These are phyloP conservation scores for Uromys caudimaculatus DNA, from an alignment of 2,797 vertebrate species.

Conservation along the genomic window DNA sequence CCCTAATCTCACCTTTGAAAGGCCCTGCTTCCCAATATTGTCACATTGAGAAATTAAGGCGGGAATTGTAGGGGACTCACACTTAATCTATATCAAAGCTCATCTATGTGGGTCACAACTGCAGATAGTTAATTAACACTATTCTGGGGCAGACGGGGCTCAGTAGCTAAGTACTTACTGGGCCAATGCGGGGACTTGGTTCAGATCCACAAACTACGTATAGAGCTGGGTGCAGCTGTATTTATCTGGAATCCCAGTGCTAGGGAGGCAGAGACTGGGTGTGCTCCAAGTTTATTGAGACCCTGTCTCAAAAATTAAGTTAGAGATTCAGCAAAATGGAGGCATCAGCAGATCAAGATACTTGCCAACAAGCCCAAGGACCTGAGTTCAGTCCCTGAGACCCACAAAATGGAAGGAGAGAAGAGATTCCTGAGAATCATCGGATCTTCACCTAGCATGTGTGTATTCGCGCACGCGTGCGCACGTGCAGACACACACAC, in stretches of 20 bases:
- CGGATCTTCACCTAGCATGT: neutral
- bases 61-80: too few relatives aligned
- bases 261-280: neutral
- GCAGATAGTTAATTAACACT: neutral
- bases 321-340: neutral
- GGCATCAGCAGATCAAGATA: neutral
- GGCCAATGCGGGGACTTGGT: neutral
- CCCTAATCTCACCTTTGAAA: neutral
- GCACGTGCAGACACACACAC: neutral
- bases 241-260: neutral
- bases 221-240: neutral
- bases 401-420: neutral
- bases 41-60: neutral
- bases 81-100: too few relatives aligned
- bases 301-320: neutral
- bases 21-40: neutral
- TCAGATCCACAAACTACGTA: neutral
- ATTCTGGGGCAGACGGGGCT: neutral
- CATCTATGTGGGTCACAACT: neutral
- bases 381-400: neutral
- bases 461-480: fast-evolving
- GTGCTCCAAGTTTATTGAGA: neutral
- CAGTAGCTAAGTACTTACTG: neutral
- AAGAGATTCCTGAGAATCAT: too few relatives aligned
- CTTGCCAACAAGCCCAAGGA: neutral